These are phyloP conservation scores for Toxostoma redivivum DNA, from an alignment of 2,113 vertebrate species.

Conservation along the genomic window DNA sequence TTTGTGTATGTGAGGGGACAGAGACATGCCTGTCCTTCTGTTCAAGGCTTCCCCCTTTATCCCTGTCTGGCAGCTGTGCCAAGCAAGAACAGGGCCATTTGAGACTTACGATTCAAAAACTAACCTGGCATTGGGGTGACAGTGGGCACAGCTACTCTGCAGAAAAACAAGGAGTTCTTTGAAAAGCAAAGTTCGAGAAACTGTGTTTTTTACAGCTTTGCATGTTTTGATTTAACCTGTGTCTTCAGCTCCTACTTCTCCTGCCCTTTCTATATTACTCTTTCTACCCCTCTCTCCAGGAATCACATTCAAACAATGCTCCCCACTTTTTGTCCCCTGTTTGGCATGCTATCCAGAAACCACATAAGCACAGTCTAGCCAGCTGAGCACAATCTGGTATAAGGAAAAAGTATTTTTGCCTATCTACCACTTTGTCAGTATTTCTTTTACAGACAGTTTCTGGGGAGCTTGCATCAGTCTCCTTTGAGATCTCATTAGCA, in stretches of 20 bases:
- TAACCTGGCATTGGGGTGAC: neutral
- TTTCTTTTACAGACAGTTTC: neutral
- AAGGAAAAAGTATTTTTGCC: neutral
- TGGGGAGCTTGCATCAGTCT: neutral
- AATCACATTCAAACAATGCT: neutral
- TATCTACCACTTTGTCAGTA: neutral
- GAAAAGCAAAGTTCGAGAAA: neutral
- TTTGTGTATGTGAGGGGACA: neutral
- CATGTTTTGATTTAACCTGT: neutral
- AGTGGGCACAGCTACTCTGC: neutral
- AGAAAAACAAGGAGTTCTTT: neutral
- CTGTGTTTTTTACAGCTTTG: neutral
- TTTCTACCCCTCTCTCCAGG: neutral
- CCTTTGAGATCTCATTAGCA: neutral
- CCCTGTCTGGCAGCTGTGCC: neutral
- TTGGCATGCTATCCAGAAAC: neutral
- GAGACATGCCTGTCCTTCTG: neutral
- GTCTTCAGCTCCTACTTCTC: neutral
- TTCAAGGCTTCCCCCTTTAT: neutral
- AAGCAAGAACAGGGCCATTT: neutral
- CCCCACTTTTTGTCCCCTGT: neutral
- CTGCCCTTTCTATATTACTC: neutral
- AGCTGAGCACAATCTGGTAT: neutral
- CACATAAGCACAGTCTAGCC: neutral
- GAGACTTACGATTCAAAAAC: neutral